Percentiles rank a stretch among this genome's conserved stretches.
Conservation (phyloP, 2,113 vertebrate genomes). For the Nibea coibor region DNA sequence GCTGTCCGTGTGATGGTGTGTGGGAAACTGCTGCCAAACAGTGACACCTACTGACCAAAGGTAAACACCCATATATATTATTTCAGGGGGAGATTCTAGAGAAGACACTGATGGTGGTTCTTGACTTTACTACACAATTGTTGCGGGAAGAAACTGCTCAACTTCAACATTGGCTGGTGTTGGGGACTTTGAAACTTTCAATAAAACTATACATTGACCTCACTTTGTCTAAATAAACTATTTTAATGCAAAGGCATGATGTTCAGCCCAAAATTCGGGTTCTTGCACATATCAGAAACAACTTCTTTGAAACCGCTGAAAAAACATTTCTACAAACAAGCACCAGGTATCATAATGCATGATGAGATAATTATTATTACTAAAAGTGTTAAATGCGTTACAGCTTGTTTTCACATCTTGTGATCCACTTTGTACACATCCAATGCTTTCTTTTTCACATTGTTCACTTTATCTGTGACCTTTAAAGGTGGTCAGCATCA, state of each 20-base stretch:
- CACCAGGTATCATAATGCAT: too few relatives aligned
- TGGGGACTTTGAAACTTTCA: too few relatives aligned
- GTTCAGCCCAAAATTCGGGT: background rate
- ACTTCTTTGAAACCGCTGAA: background rate
- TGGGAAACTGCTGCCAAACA: slow-evolving; percentile 39
- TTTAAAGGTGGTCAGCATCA: background rate
- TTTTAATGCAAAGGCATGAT: too few relatives aligned
- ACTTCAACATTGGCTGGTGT: background rate
- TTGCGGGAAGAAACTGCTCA: background rate
- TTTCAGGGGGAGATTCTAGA: background rate
- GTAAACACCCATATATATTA: background rate
- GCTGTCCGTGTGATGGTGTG: background rate
- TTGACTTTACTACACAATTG: background rate
- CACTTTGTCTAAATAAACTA: too few relatives aligned
- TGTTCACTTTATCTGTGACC: background rate
- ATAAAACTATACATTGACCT: too few relatives aligned
- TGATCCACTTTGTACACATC: background rate
- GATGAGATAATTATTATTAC: too few relatives aligned
- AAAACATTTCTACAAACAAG: background rate
- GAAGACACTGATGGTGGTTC: background rate
- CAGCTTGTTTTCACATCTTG: background rate
- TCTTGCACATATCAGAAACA: background rate
- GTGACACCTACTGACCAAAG: slow-evolving; percentile 68
- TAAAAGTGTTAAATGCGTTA: background rate
- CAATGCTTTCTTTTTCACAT: background rate